Percentiles rank a stretch among this genome's conserved stretches.
Conservation (phyloP, 2,113 vertebrate species). For the Pelmatolapia mariae region DNA sequence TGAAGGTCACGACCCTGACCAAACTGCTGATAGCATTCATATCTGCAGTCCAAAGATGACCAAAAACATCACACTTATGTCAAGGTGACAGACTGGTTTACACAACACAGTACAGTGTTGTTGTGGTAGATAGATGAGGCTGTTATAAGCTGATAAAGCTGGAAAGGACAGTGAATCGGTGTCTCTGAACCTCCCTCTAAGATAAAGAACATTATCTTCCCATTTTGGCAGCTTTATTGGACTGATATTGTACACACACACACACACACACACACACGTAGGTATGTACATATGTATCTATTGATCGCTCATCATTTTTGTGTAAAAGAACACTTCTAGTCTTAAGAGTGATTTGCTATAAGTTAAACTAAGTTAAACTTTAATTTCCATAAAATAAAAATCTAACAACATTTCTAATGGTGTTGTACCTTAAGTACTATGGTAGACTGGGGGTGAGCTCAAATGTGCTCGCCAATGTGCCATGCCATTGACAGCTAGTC, state of each 20-base stretch:
- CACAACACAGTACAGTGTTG: neutral
- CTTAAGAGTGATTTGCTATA: neutral
- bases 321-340: neutral
- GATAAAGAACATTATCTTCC: neutral
- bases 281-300: too few relatives aligned
- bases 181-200: neutral
- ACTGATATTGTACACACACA: rapidly evolving
- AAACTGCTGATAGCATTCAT: neutral
- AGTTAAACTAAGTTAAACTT: too few relatives aligned
- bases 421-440: neutral
- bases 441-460: too few relatives aligned
- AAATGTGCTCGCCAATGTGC: neutral
- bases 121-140: too few relatives aligned
- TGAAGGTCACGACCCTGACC: slow-evolving; percentile 16
- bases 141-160: neutral
- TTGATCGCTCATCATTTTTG: neutral
- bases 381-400: neutral
- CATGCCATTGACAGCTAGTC: neutral
- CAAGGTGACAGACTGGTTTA: neutral
- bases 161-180: neutral
- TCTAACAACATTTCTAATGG: neutral
- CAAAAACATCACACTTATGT: neutral
- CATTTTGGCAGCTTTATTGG: neutral
- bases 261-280: too few relatives aligned
- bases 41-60: slow-evolving; percentile 15